These are phyloP conservation scores for Platyscapa corneri DNA, from an alignment of 1,140 invertebrate species.

Conservation along the genomic window DNA sequence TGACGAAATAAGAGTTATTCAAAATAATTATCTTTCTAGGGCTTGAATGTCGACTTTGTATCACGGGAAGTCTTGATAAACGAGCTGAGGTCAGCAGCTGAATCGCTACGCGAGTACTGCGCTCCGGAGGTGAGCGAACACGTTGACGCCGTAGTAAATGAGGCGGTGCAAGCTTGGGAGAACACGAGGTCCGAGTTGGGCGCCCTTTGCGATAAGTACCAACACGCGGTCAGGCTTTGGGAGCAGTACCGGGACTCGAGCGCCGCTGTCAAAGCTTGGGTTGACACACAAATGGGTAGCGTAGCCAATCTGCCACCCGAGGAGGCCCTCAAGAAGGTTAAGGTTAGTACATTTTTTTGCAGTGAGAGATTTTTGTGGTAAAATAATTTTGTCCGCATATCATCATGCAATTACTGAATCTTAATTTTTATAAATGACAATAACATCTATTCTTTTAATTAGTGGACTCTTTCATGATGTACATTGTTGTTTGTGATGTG, in stretches of 20 bases:
- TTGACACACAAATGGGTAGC: constrained; percentile 81
- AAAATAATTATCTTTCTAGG: constrained; percentile 67
- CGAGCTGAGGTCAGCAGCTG: constrained; percentile 80
- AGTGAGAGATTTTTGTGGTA: not conserved
- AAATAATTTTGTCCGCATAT: too few relatives aligned
- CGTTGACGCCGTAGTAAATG: constrained; percentile 82
- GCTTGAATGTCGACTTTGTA: constrained; percentile 78
- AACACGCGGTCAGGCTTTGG: constrained; percentile 86
- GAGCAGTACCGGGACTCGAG: constrained; percentile 83
- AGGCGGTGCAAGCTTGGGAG: constrained; percentile 84
- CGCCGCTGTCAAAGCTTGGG: constrained; percentile 82
- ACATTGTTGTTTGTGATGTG: too few relatives aligned
- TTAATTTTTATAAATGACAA: too few relatives aligned
- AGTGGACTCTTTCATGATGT: too few relatives aligned
- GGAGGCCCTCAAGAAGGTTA: constrained; percentile 77
- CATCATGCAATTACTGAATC: too few relatives aligned
- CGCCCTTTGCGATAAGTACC: constrained; percentile 82
- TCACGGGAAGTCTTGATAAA: constrained; percentile 81
- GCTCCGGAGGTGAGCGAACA: constrained; percentile 80
- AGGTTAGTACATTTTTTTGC: constrained; percentile 74
- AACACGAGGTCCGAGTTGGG: constrained; percentile 83
- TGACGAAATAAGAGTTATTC: not conserved
- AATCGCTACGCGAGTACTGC: constrained; percentile 81
- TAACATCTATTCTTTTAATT: too few relatives aligned
- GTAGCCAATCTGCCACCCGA: constrained; percentile 78